Evolutionary conservation across 2,888 invertebrate species (phyloP), one percentile per base, ranked within the genome.

Genomic region (Apotomis capreana): DNA sequence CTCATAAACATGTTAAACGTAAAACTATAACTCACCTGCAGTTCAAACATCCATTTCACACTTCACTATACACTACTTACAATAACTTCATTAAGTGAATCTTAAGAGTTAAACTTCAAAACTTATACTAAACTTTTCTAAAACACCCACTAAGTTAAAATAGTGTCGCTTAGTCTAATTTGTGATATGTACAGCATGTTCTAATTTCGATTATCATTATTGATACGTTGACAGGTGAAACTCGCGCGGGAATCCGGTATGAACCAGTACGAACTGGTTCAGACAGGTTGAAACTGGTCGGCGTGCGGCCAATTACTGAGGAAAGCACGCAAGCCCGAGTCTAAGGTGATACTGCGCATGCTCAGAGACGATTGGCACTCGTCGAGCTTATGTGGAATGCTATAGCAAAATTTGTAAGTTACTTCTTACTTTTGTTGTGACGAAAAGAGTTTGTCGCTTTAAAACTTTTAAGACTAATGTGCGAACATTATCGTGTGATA

Each of bases 251-350:
- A 79, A 78, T 73, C 71, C 74, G 71, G 64, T 13, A 68, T 36
- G 67, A 78, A 78, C 78, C 78, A 79, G 77, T 73, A 58, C 49
- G 63, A 77, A 77, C 77, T 77, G 81, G 86, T 83, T 78, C 76
- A 72, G 69, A 78, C 57, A 73, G 68, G 74, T 74, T 72, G 54
- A 58, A 40, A 59, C 83, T 80, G 81, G 81, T 79, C 87, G 84
- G 83, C 85, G 84, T 78, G 75, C 87, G 88, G 90, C 91, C 91
- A 90, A 91, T 91, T 90, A 92, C 92, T 92, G 83, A 87, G 80
- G 84, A 81, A 82, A 78, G 81, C 84, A 84, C 83, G 84, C 85
- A 80, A 88, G 82, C 86, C 85, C 83, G 83, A 86, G 82, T 80
- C 80, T 80, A 81, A 83, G 75, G 75, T 69, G 58, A 62, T 74